Conservation (phyloP, 2,113 vertebrate species). For the Myotis lucifugus region DNA sequence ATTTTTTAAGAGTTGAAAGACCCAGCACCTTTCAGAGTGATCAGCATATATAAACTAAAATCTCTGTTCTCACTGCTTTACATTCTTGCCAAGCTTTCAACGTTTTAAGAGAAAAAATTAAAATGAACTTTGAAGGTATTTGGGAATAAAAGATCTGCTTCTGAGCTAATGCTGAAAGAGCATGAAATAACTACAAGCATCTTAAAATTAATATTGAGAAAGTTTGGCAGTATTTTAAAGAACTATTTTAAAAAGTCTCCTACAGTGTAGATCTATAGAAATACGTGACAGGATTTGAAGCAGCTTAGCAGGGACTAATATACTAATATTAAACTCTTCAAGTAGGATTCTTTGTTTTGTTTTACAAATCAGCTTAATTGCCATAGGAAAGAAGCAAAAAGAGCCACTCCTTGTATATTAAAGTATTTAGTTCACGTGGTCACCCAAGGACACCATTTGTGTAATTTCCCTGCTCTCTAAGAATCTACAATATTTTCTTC, state of each 20-base stretch:
- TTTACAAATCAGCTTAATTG: conserved; percentile 73
- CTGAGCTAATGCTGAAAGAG: conserved; percentile 9
- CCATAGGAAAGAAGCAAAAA: conserved; percentile 64
- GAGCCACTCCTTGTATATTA: conserved; percentile 30
- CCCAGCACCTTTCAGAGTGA: background rate
- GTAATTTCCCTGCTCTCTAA: conserved; percentile 53
- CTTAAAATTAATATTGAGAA: conserved; percentile 67
- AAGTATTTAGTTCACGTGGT: conserved; percentile 58
- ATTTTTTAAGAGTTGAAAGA: background rate
- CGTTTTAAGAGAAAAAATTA: conserved; percentile 16
- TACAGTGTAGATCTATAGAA: conserved; percentile 60
- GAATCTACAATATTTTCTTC: conserved; percentile 36
- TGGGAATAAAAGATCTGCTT: conserved; percentile 32
- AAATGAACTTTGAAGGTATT: conserved; percentile 40
- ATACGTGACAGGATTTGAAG: conserved; percentile 51
- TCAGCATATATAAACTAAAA: conserved; percentile 4
- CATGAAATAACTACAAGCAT: conserved; percentile 51
- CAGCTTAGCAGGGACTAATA: conserved; percentile 64
- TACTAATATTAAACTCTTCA: conserved; percentile 68
- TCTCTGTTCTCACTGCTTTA: background rate
- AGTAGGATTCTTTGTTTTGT: conserved; percentile 53
- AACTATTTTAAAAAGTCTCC: conserved; percentile 53
- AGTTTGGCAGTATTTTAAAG: conserved; percentile 55
- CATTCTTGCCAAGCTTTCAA: background rate
- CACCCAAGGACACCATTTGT: conserved; percentile 47